Evolutionary conservation across 2,797 vertebrate species (phyloP), one percentile per base, ranked within the genome.

Genomic region (Streptopelia turtur): DNA sequence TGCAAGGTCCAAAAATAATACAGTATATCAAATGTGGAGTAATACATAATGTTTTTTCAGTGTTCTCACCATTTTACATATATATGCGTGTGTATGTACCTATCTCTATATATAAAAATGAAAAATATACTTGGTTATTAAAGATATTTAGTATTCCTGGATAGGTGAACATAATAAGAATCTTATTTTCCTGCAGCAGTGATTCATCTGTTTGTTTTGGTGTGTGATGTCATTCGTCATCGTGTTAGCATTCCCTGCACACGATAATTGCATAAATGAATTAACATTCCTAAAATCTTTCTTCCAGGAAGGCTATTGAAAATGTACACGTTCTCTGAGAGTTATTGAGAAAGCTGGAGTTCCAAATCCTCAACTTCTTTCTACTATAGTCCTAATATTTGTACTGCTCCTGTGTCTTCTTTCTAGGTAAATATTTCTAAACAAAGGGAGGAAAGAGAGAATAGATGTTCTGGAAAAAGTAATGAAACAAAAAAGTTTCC

Each of bases 1-100:
- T 97, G 53, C 74, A 59, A 60, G 89, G 90, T 98, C 98, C 98
- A 99, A 98, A 96, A 97, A 98, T 98, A 99, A 98, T 97, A 98
- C 97, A 97, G 93, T 97, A 65, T 97, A 96, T 98, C 98, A 98
- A 98, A 97, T 98, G 96, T 97, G 94, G 97, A 97, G 98, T 97
- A 91, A 91, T 92, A 60, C 59, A 91, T 76, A 91, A 92, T 97
- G 79, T 94, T 97, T 97, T 98, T 96, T 94, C 96, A 98, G 87
- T 96, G 93, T 96, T 97, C 92, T 96, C 70, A 86, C 76, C 97
- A 84, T 93, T 96, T 91, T 92, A 79, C 83, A 45, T 89, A 13
- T 55, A 60, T 31, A 9, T 28, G 11, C 77, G 14, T 82, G 21
- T 65, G 5, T 56, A 13, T 43, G 35, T 87, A 37, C n/a, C 11